Base-by-base conservation (phyloP, 2,797 vertebrate species). In the Ficedula albicollis region DNA sequence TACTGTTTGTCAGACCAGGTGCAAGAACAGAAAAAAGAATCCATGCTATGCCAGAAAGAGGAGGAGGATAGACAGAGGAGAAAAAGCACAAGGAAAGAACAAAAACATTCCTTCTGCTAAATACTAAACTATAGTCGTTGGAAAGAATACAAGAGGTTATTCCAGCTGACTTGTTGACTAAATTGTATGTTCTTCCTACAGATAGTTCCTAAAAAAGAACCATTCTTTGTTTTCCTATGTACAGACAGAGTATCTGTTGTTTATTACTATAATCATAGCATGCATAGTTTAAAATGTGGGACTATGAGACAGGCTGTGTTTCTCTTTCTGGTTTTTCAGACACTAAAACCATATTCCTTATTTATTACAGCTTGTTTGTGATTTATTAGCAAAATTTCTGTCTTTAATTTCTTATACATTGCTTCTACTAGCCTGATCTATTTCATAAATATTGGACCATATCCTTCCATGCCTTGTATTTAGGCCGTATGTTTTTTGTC, bases 171-270 rank as follows among this genome's bases (percentile, higher is more conserved):
- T 96, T 97, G 96, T 97, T 98, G 96, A 97, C 97, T 96, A 87
- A 96, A 95, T 95, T 96, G 93, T 88, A 93, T 96, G 95, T 95
- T 97, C 97, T 97, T 98, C 98, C 98, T 98, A 97, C 98, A 96
- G 97, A 97, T 60, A 97, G 95, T 86, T 97, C 90, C 89, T 96
- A 91, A 97, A 97, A 98, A 95, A 97, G 97, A 91, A 89, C 89
- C 22, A 77, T 96, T 98, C 97, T 97, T 96, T 97, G 94, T 96
- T 96, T 94, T 87, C 60, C 82, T 93, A 26, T 1, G 4, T 38
- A 49, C 88, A 70, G 84, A 98, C 97, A 98, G 94, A 97, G 96
- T 94, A 54, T 36, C 96, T 97, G 87, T 98, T 98, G 97, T 98
- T 97, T 79, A 83, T 82, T 91, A 81, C 84, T 91, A 87, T 93